phyloP scores from a whole-genome alignment of 1,140 invertebrate species.

The Acromyrmex heyeri region DNA sequence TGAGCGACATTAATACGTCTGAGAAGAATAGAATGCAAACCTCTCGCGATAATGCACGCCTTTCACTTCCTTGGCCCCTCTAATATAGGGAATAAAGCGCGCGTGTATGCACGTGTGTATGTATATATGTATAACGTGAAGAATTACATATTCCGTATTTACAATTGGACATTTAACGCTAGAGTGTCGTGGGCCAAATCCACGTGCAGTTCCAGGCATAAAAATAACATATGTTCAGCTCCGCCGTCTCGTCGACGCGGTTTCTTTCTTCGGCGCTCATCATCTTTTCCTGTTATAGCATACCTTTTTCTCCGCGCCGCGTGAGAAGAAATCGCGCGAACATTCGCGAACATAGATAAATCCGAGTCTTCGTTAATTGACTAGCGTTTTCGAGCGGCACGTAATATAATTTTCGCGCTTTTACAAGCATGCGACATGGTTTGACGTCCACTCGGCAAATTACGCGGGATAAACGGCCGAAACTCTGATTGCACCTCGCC shows the following conservation, averaged over 20 bases:
- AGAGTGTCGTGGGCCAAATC: conserved; percentile 43
- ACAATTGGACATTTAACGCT: conserved; percentile 58
- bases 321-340: conserved; percentile 42
- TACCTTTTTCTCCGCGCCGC: neutral
- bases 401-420: conserved; percentile 3
- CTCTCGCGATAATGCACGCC: conserved; percentile 50
- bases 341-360: conserved; percentile 17
- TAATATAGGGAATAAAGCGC: conserved; percentile 59
- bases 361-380: conserved; percentile 65
- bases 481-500: conserved; percentile 10
- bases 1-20: conserved; percentile 76
- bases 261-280: conserved; percentile 7
- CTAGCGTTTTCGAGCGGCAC: conserved; percentile 61
- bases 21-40: conserved; percentile 75
- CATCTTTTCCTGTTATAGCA: neutral
- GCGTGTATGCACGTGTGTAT: conserved; percentile 40
- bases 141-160: conserved; percentile 59
- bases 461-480: neutral
- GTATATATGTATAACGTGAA: conserved; percentile 46
- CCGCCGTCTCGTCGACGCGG: conserved; percentile 21
- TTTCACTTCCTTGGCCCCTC: conserved; percentile 30
- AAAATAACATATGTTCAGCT: conserved; percentile 59
- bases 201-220: conserved; percentile 58
- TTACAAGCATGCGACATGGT: neutral
- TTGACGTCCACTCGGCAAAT: conserved; percentile 23